Evolutionary conservation across 1,140 invertebrate species (phyloP), one percentile per base, ranked within the genome.

Genomic region (Lepidotrigona ventralis): DNA sequence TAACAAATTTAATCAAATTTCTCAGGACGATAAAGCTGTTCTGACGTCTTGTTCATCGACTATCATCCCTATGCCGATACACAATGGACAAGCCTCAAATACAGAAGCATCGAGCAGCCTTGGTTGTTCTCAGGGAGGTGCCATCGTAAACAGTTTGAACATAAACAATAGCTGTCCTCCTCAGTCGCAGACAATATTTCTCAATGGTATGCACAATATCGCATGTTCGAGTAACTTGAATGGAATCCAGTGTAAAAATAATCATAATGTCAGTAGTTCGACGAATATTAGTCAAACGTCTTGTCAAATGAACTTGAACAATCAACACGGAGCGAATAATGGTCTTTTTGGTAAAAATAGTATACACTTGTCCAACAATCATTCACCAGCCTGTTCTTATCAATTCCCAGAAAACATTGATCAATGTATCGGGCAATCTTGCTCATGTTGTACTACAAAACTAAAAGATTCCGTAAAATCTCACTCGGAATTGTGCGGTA

Each of bases 61-160:
- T 29, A 93, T 93, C 21, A 94, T 93, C 19, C 84, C 92, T 0
- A 89, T 89, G 1, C 91, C 89, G 0, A 90, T 93, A 17, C 92
- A 93, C 53, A 93, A 92, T 68, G 93, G 92, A 0, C 91, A 93
- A n/a, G 17, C 85, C 4, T 83, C 86, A 8, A 93, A 91, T 19
- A 91, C 92, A 9, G 94, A 94, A 66, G 94, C 93, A 72, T 95
- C 93, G 72, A 94, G 92, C 75, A 93, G 93, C 11, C 92, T 92
- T 26, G 86, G 83, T 12, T 89, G 83, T 46, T 74, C 91, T 14
- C 91, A 88, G 74, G 83, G 77, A 73, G 76, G 12, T 60, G 23
- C 90, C 21, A 87, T 86, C 17, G 84, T 89, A 5, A 92, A 91
- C 51, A 86, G 64, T 51, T 77, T 87, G 23, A 81, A 82, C 15